Conservation (phyloP, 2,797 vertebrate genomes). For the Coluber constrictor region DNA sequence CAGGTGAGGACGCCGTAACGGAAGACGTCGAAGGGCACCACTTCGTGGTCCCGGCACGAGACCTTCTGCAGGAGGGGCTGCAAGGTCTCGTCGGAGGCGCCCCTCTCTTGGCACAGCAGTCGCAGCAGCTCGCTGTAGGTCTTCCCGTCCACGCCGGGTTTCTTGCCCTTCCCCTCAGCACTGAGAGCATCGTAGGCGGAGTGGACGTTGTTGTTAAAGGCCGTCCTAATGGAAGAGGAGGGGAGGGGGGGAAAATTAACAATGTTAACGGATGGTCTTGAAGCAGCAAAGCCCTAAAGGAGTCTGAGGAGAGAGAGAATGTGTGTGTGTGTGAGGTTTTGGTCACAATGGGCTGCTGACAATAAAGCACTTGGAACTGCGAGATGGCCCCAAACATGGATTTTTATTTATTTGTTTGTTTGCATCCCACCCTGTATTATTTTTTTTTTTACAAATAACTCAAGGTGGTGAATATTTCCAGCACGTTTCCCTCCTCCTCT, state of each 20-base stretch:
- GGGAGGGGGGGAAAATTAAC: not conserved
- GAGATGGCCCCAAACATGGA: not conserved
- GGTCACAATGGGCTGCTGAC: not conserved
- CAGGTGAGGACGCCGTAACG: slow-evolving; percentile 87
- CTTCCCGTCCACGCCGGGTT: slow-evolving; percentile 78
- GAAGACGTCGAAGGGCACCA: slow-evolving; percentile 87
- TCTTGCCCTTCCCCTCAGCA: slow-evolving; percentile 61
- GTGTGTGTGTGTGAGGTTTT: not conserved
- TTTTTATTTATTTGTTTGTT: not conserved
- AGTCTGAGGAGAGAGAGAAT: not conserved
- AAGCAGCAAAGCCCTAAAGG: not conserved
- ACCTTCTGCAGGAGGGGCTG: slow-evolving; percentile 80
- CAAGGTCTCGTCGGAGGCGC: slow-evolving; percentile 75
- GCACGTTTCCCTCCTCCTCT: no score
- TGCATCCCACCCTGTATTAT: not conserved
- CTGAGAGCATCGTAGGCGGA: slow-evolving; percentile 86
- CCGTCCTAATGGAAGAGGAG: slow-evolving; percentile 73
- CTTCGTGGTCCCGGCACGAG: slow-evolving; percentile 88
- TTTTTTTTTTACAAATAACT: no score
- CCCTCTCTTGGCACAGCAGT: slow-evolving; percentile 81
- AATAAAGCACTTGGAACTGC: not conserved
- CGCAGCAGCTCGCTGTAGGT: slow-evolving; percentile 84
- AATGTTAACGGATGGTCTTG: not conserved
- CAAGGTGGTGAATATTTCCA: no score
- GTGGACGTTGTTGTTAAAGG: slow-evolving; percentile 87